phyloP scores from a whole-genome alignment of 2,888 invertebrate genomes.

The Drosophila algonquin region DNA sequence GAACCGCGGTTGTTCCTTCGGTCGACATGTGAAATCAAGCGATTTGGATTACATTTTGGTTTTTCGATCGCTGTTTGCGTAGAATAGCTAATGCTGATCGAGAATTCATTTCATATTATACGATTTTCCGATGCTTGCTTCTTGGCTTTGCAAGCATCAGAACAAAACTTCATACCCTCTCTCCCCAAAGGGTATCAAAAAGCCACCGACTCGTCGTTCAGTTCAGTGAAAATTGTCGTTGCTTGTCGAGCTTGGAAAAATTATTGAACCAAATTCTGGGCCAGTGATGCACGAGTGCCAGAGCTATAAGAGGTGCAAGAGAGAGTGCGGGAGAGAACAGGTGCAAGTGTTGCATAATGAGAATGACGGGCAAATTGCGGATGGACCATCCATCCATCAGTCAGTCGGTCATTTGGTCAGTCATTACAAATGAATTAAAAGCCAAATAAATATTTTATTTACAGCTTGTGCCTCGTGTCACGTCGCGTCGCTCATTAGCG shows the following conservation, averaged over 20 bases:
- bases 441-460: conserved; percentile 59
- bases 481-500: conserved; percentile 24
- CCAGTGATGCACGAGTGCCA: conserved; percentile 24
- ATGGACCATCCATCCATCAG: conserved; percentile 47
- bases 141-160: neutral
- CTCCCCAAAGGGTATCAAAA: conserved; percentile 28
- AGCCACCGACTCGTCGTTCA: conserved; percentile 48
- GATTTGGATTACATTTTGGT: neutral
- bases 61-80: too few relatives aligned
- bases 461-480: conserved; percentile 19
- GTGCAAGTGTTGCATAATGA: conserved; percentile 50
- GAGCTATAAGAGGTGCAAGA: neutral
- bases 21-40: neutral
- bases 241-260: conserved; percentile 37
- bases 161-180: neutral
- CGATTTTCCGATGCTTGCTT: neutral
- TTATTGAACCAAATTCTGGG: conserved; percentile 45
- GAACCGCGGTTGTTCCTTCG: neutral
- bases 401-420: conserved; percentile 27
- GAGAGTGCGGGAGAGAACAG: neutral
- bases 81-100: neutral
- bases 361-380: conserved; percentile 29
- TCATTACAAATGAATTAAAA: conserved; percentile 46
- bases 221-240: conserved; percentile 12
- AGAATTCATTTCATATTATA: neutral